phyloP scores from a whole-genome alignment of 2,888 invertebrate species.

The Drosophila anomalata region DNA sequence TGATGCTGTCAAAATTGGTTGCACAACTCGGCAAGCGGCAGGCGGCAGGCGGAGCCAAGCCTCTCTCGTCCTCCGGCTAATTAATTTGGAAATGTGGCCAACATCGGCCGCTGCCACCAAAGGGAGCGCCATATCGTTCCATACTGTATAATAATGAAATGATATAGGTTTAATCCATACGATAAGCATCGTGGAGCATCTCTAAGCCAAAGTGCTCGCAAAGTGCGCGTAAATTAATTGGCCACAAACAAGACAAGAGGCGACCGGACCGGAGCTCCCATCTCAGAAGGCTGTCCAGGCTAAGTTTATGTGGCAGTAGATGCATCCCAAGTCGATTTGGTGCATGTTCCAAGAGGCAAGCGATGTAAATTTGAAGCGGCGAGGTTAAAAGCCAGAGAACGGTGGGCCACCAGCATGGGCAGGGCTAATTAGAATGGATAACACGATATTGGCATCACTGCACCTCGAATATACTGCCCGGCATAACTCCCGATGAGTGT shows the following conservation, averaged over 20 bases:
- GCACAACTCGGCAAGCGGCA: slow-evolving; percentile 44
- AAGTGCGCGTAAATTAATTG: slow-evolving; percentile 77
- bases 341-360: slow-evolving; percentile 59
- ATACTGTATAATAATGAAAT: slow-evolving; percentile 48
- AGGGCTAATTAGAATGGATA: slow-evolving; percentile 51
- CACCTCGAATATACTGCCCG: slow-evolving; percentile 30
- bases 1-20: slow-evolving; percentile 72
- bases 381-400: slow-evolving; percentile 5
- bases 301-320: slow-evolving; percentile 40
- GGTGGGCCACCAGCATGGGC: slow-evolving; percentile 34
- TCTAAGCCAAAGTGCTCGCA: slow-evolving; percentile 34
- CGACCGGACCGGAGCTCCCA: slow-evolving; percentile 9
- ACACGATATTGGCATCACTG: slow-evolving; percentile 43
- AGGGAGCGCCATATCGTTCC: slow-evolving; percentile 62
- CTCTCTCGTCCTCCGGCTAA: slow-evolving; percentile 59
- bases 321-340: slow-evolving; percentile 49
- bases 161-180: slow-evolving; percentile 49
- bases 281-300: slow-evolving; percentile 36
- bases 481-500: slow-evolving; percentile 31
- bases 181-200: slow-evolving; percentile 46
- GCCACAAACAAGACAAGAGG: slow-evolving; percentile 20
- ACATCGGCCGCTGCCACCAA: slow-evolving; percentile 43
- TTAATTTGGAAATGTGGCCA: slow-evolving; percentile 73
- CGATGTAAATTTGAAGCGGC: slow-evolving; percentile 62
- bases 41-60: slow-evolving; percentile 50